phyloP scores from a whole-genome alignment of 1,140 invertebrate genomes.

The Amphibalanus amphitrite region DNA sequence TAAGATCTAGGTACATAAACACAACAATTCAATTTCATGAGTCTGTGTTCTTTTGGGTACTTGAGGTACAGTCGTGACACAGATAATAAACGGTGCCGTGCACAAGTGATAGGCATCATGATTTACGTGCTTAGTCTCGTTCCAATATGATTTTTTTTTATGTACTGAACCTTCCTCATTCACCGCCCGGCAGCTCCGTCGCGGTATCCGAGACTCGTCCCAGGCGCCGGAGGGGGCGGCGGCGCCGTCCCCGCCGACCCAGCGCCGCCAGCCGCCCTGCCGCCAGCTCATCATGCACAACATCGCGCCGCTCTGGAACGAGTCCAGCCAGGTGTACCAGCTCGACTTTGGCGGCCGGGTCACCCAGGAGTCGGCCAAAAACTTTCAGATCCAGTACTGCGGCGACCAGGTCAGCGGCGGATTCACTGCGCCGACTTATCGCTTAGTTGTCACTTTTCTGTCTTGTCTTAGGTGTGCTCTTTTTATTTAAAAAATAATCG shows the following conservation, averaged over 20 bases:
- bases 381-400: constrained; percentile 96
- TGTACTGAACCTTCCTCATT: too few relatives aligned
- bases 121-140: too few relatives aligned
- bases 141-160: too few relatives aligned
- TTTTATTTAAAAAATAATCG: too few relatives aligned
- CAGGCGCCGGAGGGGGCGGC: constrained; percentile 9
- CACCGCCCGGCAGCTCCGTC: constrained; percentile 15
- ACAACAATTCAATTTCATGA: too few relatives aligned
- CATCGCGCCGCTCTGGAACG: constrained; percentile 99
- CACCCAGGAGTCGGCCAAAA: constrained; percentile 97
- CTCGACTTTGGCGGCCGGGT: constrained; percentile 97
- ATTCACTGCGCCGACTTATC: not conserved
- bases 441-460: too few relatives aligned
- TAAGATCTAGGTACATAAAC: constrained; percentile 26
- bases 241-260: constrained; percentile 6
- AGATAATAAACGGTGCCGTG: too few relatives aligned
- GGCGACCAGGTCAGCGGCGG: constrained; percentile 64
- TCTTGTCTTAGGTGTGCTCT: too few relatives aligned
- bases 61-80: too few relatives aligned
- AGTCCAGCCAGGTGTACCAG: constrained; percentile 96
- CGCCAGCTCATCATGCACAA: constrained; percentile 91
- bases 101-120: too few relatives aligned
- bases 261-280: constrained; percentile 21
- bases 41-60: too few relatives aligned
- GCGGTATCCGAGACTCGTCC: constrained; percentile 11